These are phyloP conservation scores for Zelleria hepariella DNA, from an alignment of 2,888 invertebrate genomes.

Conservation along the genomic window DNA sequence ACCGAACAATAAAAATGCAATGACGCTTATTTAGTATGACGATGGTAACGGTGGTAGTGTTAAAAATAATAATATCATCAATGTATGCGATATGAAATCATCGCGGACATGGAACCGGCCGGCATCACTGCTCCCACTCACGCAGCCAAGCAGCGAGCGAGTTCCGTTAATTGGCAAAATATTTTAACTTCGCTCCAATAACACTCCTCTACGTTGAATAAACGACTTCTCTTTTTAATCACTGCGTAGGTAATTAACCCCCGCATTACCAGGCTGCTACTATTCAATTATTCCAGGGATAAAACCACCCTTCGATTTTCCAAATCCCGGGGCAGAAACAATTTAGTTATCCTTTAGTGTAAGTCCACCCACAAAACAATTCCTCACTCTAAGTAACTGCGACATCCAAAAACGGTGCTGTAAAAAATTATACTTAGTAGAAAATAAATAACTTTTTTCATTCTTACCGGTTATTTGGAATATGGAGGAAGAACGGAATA, in stretches of 20 bases:
- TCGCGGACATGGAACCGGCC: conserved; percentile 12
- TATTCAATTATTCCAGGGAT: neutral
- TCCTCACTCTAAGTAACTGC: conserved; percentile 13
- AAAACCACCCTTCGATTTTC: conserved; percentile 18
- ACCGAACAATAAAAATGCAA: neutral
- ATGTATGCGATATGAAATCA: conserved; percentile 31
- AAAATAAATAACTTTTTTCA: neutral
- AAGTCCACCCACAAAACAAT: conserved; percentile 3
- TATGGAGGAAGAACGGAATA: neutral
- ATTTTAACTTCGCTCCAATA: conserved; percentile 10
- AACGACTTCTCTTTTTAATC: neutral
- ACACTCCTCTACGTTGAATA: neutral
- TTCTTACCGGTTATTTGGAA: conserved; percentile 1
- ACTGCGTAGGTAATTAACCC: neutral
- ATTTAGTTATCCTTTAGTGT: neutral
- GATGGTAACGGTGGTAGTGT: neutral
- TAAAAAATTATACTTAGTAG: conserved; percentile 42
- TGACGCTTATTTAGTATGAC: neutral
- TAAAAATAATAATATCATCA: neutral
- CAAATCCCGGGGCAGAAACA: conserved; percentile 27
- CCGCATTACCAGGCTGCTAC: neutral
- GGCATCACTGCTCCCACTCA: conserved; percentile 26
- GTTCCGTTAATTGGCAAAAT: conserved; percentile 33
- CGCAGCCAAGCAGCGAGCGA: conserved; percentile 15
- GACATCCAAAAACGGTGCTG: too few species aligned